phyloP scores from a whole-genome alignment of 2,113 vertebrate species.

The Bubo bubo region DNA sequence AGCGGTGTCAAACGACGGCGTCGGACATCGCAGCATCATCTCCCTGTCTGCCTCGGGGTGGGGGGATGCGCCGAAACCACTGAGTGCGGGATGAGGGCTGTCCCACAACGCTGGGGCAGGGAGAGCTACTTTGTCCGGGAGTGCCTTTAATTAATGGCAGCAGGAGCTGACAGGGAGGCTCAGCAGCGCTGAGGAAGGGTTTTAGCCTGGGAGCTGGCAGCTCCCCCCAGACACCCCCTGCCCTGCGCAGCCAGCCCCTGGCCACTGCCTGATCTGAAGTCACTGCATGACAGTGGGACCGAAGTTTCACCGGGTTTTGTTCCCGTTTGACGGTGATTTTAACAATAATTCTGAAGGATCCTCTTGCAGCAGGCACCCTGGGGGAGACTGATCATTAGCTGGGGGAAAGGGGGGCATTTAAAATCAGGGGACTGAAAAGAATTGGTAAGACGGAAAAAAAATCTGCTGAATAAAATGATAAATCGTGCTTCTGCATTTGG shows the following conservation, averaged over 20 bases:
- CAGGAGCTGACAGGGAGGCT: background rate
- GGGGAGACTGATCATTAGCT: background rate
- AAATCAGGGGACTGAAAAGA: background rate
- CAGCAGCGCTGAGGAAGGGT: background rate
- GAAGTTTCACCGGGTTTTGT: background rate
- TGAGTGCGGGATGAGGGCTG: background rate
- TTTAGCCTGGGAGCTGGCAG: background rate
- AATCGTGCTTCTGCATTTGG: background rate
- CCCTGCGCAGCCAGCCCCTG: background rate
- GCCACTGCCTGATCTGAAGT: background rate
- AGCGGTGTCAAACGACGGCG: accelerated
- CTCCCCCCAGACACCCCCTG: background rate
- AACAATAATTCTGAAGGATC: slow-evolving; percentile 2
- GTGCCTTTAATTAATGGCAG: background rate
- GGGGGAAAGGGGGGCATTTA: background rate
- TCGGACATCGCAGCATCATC: background rate
- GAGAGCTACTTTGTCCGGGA: background rate
- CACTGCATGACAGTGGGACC: background rate
- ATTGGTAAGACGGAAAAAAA: background rate
- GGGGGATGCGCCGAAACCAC: background rate
- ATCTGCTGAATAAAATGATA: background rate
- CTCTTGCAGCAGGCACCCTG: background rate
- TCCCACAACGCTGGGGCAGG: background rate
- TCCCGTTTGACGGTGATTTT: background rate
- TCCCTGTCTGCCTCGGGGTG: background rate